A percentile compares a stretch with the other conserved stretches of the same genome.
phyloP scores from a whole-genome alignment of 2,797 vertebrate genomes.

The Calcarius lapponicus region DNA sequence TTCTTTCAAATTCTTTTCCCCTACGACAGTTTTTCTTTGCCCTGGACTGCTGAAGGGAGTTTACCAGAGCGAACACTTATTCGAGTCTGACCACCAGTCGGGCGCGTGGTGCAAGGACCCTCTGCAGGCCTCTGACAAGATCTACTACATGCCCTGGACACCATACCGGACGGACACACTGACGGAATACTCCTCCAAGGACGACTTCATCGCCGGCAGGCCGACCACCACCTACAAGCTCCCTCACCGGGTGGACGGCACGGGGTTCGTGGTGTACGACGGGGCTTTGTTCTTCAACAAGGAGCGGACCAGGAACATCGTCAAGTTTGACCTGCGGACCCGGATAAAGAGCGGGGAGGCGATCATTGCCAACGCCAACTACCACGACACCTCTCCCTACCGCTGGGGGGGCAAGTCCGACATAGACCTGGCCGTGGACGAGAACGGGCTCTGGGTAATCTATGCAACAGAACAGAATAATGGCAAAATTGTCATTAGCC shows the following conservation, averaged over 20 bases:
- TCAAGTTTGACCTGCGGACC: constrained; percentile 96
- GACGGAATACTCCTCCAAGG: constrained; percentile 97
- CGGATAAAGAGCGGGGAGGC: constrained; percentile 98
- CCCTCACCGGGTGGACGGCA: constrained; percentile 95
- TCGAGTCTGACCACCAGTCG: constrained; percentile 98
- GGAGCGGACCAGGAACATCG: constrained; percentile 96
- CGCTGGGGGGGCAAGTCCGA: constrained; percentile 98
- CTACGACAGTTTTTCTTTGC: constrained; percentile 94
- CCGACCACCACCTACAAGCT: constrained; percentile 98
- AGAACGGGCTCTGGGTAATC: constrained; percentile 98
- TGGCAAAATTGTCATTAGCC: constrained; percentile 95
- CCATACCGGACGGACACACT: constrained; percentile 95
- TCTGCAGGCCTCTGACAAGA: constrained; percentile 97
- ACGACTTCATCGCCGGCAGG: constrained; percentile 95
- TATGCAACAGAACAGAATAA: constrained; percentile 99
- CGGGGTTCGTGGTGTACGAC: constrained; percentile 96
- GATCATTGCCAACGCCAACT: constrained; percentile 97
- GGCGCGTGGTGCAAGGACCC: constrained; percentile 99
- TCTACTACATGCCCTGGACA: constrained; percentile 99
- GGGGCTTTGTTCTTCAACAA: constrained; percentile 99
- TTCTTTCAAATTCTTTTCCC: constrained; percentile 63
- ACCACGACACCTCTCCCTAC: constrained; percentile 98
- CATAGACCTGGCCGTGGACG: constrained; percentile 96
- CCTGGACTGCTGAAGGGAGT: constrained; percentile 96
- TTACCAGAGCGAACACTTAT: constrained; percentile 98